These are phyloP conservation scores for Cavia aperea DNA, from an alignment of 2,113 vertebrate species.

Conservation along the genomic window DNA sequence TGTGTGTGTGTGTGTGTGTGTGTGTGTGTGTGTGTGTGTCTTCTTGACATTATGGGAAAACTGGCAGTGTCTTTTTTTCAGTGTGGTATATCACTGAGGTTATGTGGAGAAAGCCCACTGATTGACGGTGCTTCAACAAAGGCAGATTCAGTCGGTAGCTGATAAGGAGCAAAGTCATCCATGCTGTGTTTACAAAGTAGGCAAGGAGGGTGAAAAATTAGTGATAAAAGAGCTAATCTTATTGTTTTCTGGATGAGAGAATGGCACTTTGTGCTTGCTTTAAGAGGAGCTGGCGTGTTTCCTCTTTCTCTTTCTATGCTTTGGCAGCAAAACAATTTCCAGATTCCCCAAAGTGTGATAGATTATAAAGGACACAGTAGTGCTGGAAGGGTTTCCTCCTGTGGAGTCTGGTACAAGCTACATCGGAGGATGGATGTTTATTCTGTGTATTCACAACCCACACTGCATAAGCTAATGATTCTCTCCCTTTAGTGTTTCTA, in stretches of 20 bases:
- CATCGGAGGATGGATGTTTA: constrained; percentile 33
- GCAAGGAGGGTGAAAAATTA: constrained; percentile 74
- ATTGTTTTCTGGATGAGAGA: constrained; percentile 78
- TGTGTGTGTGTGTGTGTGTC: neutral
- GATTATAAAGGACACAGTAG: constrained; percentile 60
- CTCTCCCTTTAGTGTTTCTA: constrained; percentile 31
- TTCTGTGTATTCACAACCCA: neutral
- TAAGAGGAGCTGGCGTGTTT: constrained; percentile 68
- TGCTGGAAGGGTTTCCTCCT: constrained; percentile 65
- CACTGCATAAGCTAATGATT: constrained; percentile 42
- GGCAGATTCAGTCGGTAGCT: constrained; percentile 74
- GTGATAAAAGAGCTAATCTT: constrained; percentile 81
- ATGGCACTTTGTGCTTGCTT: constrained; percentile 75
- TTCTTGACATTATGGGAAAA: constrained; percentile 59
- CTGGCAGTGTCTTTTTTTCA: constrained; percentile 74
- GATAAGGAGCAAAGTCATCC: constrained; percentile 81
- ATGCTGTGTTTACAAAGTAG: constrained; percentile 79
- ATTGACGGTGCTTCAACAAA: constrained; percentile 79
- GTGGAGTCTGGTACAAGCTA: constrained; percentile 26
- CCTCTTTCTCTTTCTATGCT: constrained; percentile 56
- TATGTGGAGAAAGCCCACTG: constrained; percentile 74
- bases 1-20: neutral
- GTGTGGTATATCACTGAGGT: constrained; percentile 70
- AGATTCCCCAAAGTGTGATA: constrained; percentile 69
- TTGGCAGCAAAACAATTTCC: constrained; percentile 76